Evolutionary conservation across 37 sponge, comb jelly and placozoan species (phyloP), one percentile per base, ranked within the genome.

Genomic region (Sycon ciliatum): DNA sequence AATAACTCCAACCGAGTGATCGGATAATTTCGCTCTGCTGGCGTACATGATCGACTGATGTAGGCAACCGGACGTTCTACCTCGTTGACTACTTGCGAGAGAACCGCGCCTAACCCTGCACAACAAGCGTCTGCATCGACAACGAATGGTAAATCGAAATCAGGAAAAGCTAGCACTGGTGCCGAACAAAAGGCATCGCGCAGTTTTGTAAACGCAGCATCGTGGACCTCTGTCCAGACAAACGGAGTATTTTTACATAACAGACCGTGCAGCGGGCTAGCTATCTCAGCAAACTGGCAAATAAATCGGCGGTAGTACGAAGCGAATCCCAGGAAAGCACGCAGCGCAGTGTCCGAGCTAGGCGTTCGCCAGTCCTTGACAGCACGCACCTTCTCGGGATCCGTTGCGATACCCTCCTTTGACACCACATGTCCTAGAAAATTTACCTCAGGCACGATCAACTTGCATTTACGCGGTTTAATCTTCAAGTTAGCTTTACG

Each of bases 151-250:
- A 34, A 32, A 26, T 4, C 31, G 11, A 11, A 63, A 22, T 73
- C 69, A 3, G 81, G 81, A 32, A 42, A 67, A n/a, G 68, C 57
- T 56, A 79, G 67, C 4, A 72, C 57, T 3, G 80, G 80, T 31
- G 80, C 57, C 3, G 3, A 16, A 3, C 27, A 40, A 3, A 79
- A 52, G 22, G 73, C 73, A 27, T 31, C 28, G 26, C 61, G 57
- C 20, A 79, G 38, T 26, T 52, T n/a, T 22, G 34, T 5, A 55
- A 79, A 79, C 5, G 80, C 65, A 18, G 6, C 57, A 7, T 71
- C 38, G 7, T 32, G 46, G 58, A 58, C 53, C 13, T 2, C 52
- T 4, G 56, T 52, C 80, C 80, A 79, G 3, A 13, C 23, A 33
- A 73, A 73, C 7, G 67, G n/a, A n/a, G 63, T 60, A n/a, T 11